Conservation (phyloP, 2,888 invertebrate genomes). For the Sphaerophoria taeniata region DNA sequence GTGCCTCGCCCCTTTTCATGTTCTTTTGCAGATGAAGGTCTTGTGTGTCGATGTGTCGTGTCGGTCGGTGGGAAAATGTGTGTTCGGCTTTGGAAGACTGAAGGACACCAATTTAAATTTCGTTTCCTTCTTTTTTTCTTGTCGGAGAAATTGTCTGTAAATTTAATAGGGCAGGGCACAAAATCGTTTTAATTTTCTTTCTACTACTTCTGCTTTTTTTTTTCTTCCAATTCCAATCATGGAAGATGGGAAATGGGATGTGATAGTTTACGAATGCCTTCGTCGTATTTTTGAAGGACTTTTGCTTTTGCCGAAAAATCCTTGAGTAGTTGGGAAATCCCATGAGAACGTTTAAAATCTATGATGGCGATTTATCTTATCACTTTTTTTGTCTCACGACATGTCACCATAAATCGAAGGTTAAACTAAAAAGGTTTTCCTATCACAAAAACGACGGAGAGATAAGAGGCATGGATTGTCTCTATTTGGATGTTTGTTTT, state of each 20-base stretch:
- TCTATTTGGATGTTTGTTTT: not conserved
- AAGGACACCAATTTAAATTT: constrained; percentile 64
- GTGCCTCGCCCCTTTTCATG: constrained; percentile 25
- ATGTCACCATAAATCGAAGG: constrained; percentile 58
- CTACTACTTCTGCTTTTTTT: not conserved
- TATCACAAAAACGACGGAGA: not conserved
- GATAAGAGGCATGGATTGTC: not conserved
- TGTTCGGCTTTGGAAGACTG: constrained; percentile 25
- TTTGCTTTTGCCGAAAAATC: not conserved
- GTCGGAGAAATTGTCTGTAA: constrained; percentile 56
- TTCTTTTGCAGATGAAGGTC: not conserved
- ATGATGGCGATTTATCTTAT: constrained; percentile 54
- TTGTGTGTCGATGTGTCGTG: not conserved
- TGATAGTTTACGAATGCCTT: not conserved
- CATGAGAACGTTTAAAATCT: not conserved
- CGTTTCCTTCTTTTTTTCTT: not conserved
- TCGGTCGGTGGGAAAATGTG: constrained; percentile 8
- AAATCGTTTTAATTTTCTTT: constrained; percentile 31
- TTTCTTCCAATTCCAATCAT: not conserved
- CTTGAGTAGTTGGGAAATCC: constrained; percentile 4
- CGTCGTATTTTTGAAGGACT: constrained; percentile 25
- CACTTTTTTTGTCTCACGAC: constrained; percentile 48
- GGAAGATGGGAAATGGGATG: not conserved
- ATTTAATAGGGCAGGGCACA: constrained; percentile 48
- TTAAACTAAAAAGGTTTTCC: constrained; percentile 19